Percentiles rank a stretch among this genome's conserved stretches.
phyloP scores from a whole-genome alignment of 2,113 vertebrate species.

The Onychorhynchus coronatus region DNA sequence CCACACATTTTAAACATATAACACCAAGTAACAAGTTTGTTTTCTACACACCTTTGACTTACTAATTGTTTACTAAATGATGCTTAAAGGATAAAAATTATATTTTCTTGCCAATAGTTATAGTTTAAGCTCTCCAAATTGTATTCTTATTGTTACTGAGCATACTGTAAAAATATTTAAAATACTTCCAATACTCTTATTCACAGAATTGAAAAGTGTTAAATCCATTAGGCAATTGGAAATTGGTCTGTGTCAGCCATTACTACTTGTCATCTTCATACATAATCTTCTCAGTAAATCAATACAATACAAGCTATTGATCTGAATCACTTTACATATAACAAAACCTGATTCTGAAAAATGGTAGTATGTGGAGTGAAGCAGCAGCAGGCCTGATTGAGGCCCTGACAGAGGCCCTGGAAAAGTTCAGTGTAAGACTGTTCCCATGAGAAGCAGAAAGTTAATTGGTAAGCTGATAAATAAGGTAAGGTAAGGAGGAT shows the following conservation, averaged over 20 bases:
- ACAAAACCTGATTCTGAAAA: constrained; percentile 27
- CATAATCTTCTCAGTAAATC: constrained; percentile 34
- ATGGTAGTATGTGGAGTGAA: too few species aligned
- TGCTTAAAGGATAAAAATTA: not conserved
- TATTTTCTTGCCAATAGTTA: not conserved
- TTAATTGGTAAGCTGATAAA: too few species aligned
- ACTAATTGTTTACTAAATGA: not conserved
- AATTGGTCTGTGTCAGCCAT: not conserved
- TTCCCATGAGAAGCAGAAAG: too few species aligned
- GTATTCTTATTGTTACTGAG: not conserved
- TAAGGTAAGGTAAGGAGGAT: too few species aligned
- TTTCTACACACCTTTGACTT: not conserved
- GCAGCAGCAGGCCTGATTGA: too few species aligned
- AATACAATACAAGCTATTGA: constrained; percentile 19
- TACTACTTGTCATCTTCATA: not conserved
- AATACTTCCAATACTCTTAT: not conserved
- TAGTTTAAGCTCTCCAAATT: not conserved
- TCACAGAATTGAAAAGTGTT: not conserved
- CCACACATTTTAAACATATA: not conserved
- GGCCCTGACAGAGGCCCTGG: too few species aligned
- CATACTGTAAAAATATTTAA: not conserved
- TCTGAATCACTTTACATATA: constrained; percentile 19
- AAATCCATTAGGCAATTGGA: constrained; percentile 18
- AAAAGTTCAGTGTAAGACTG: too few species aligned
- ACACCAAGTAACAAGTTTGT: not conserved